phyloP scores from a whole-genome alignment of 2,888 invertebrate genomes.

The Drosophila nr. fundita region DNA sequence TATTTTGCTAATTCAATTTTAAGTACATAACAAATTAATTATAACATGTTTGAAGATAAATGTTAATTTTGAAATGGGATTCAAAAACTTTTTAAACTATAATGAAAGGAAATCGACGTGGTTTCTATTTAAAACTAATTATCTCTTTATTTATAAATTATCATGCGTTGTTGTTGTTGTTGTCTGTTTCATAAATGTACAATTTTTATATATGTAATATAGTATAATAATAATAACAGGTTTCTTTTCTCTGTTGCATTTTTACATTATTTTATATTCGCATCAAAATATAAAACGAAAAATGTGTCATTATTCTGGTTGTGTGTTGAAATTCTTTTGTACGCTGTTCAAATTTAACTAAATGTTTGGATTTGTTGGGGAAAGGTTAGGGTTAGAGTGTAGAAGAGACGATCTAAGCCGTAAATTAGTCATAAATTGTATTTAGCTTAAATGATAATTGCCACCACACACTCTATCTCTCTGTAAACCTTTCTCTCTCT shows the following conservation, averaged over 20 bases:
- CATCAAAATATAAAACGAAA: constrained; percentile 69
- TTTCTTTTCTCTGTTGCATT: constrained; percentile 27
- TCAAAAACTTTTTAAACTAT: not conserved
- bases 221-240: constrained; percentile 33
- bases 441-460: constrained; percentile 49
- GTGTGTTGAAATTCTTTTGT: constrained; percentile 13
- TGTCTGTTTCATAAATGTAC: constrained; percentile 65
- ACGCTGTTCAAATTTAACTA: constrained; percentile 51
- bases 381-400: not conserved
- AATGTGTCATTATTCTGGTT: constrained; percentile 41
- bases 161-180: constrained; percentile 27
- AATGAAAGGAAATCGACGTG: not conserved
- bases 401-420: constrained; percentile 13
- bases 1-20: constrained; percentile 54
- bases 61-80: constrained; percentile 22
- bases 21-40: not conserved
- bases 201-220: constrained; percentile 34
- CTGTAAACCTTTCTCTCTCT: constrained; percentile 33
- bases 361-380: constrained; percentile 10
- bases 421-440: constrained; percentile 40
- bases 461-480: constrained; percentile 26
- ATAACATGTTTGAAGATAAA: not conserved
- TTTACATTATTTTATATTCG: constrained; percentile 72
- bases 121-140: constrained; percentile 71
- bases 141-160: constrained; percentile 64